These are phyloP conservation scores for Philaenus spumarius DNA, from an alignment of 1,140 invertebrate species.

Conservation along the genomic window DNA sequence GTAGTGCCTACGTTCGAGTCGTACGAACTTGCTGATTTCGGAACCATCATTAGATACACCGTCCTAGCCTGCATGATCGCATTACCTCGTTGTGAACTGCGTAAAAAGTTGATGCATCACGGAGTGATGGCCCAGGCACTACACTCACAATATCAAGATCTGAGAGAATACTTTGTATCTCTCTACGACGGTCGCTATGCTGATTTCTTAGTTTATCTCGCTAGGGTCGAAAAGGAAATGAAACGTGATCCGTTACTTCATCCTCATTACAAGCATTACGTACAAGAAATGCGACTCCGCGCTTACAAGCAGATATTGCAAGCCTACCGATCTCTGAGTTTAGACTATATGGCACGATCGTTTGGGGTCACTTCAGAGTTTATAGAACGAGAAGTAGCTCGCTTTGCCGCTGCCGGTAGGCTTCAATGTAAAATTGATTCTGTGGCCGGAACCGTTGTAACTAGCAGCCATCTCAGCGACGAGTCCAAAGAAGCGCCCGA, in stretches of 20 bases:
- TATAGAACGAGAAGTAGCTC: slow-evolving; percentile 86
- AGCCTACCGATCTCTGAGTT: slow-evolving; percentile 84
- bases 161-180: slow-evolving; percentile 88
- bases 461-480: slow-evolving; percentile 63
- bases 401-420: slow-evolving; percentile 92
- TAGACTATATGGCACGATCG: slow-evolving; percentile 94
- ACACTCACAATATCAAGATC: slow-evolving; percentile 58
- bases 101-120: slow-evolving; percentile 37
- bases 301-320: slow-evolving; percentile 96
- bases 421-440: slow-evolving; percentile 98
- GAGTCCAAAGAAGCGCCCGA: slow-evolving; percentile 83
- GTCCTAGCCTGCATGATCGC: slow-evolving; percentile 34
- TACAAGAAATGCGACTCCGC: slow-evolving; percentile 94
- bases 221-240: slow-evolving; percentile 72
- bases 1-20: slow-evolving; percentile 99
- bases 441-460: slow-evolving; percentile 94
- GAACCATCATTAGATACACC: slow-evolving; percentile 36
- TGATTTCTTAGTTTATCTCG: slow-evolving; percentile 78
- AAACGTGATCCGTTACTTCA: slow-evolving; percentile 87
- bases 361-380: slow-evolving; percentile 95
- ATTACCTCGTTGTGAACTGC: slow-evolving; percentile 33
- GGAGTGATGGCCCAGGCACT: slow-evolving; percentile 50
- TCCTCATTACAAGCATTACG: slow-evolving; percentile 94
- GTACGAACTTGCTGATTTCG: slow-evolving; percentile 95
- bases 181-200: slow-evolving; percentile 97